Evolutionary conservation across 2,888 invertebrate genomes (phyloP).

Genomic region (Nemoura dubitans): DNA sequence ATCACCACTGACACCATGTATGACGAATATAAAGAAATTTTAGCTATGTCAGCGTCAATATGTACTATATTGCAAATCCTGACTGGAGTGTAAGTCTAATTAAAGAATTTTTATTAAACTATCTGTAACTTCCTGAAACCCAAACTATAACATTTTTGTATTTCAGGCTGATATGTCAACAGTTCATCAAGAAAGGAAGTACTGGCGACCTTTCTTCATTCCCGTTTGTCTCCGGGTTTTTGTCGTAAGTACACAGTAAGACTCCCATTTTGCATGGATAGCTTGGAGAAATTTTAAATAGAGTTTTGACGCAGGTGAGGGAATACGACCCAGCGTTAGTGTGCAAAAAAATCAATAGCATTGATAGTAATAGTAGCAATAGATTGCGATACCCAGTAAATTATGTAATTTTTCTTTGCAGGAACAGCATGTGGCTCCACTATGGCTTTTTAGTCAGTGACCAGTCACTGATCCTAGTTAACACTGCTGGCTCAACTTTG

Average conservation of each 20-base stretch:
- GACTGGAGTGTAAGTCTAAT: conserved; percentile 79
- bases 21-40: conserved; percentile 60
- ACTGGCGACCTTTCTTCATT: conserved; percentile 80
- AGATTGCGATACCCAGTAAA: neutral
- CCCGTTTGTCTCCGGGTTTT: conserved; percentile 79
- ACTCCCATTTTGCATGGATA: neutral
- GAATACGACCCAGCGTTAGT: too few species aligned
- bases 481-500: conserved; percentile 75
- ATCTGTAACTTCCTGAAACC: conserved; percentile 29
- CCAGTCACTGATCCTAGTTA: conserved; percentile 76
- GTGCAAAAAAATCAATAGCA: too few species aligned
- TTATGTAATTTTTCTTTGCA: conserved; percentile 57
- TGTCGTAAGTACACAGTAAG: conserved; percentile 69
- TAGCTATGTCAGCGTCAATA: conserved; percentile 72
- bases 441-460: conserved; percentile 82
- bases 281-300: too few species aligned
- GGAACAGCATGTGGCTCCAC: conserved; percentile 80
- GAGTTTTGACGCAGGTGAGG: too few species aligned
- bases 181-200: conserved; percentile 76
- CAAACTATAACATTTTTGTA: conserved; percentile 47
- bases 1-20: conserved; percentile 3
- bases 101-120: conserved; percentile 26
- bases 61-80: conserved; percentile 85
- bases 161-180: conserved; percentile 79
- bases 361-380: neutral